Evolutionary conservation across 53 echinoderm and acorn worm genomes (phyloP).

Genomic region (Apostichopus leukothele): DNA sequence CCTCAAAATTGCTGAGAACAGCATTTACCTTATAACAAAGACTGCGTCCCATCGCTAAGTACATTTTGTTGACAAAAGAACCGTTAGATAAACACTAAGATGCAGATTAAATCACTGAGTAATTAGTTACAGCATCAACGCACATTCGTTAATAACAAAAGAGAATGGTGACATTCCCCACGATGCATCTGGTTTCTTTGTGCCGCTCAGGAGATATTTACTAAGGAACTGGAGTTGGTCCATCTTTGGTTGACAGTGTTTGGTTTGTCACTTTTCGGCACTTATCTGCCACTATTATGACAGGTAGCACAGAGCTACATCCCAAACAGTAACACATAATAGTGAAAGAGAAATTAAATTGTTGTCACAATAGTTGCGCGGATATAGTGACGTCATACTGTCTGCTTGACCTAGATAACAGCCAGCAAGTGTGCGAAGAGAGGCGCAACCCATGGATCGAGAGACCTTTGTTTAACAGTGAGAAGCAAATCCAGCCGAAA

Average conservation of each 20-base stretch:
- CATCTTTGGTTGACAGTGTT: background rate
- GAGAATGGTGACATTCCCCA: background rate
- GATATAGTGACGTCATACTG: background rate
- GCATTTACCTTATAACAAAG: background rate
- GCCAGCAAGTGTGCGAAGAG: background rate
- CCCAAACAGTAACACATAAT: background rate
- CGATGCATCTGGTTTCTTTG: background rate
- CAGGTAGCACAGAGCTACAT: background rate
- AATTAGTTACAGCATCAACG: constrained; percentile 10
- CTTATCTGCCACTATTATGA: background rate
- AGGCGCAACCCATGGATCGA: background rate
- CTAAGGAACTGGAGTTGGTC: background rate
- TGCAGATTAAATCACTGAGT: background rate
- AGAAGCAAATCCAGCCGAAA: background rate
- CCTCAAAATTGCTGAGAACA: background rate
- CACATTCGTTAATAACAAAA: background rate
- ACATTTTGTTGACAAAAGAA: background rate
- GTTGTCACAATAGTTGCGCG: background rate
- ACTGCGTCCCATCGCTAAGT: background rate
- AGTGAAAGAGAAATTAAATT: background rate
- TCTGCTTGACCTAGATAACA: background rate
- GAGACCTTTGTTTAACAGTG: no score
- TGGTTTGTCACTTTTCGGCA: background rate
- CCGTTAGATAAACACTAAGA: background rate
- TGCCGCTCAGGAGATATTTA: background rate